Evolutionary conservation across 2,888 invertebrate genomes (phyloP).

Genomic region (Enchytraeus crypticus): DNA sequence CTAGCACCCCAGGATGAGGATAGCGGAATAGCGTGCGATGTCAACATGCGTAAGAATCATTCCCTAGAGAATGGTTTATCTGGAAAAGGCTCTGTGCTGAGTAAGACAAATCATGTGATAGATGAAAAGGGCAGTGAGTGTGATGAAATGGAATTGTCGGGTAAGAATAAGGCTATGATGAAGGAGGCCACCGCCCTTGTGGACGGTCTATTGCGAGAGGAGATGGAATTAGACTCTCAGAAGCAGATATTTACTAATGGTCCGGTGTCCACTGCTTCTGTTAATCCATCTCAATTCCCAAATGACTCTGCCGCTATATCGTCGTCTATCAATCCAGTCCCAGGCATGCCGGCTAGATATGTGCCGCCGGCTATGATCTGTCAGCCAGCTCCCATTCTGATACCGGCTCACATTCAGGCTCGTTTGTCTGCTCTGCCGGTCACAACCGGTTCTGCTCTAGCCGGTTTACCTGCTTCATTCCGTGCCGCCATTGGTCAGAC

Average conservation of each 20-base stretch:
- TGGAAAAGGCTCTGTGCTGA: neutral
- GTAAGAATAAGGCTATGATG: neutral
- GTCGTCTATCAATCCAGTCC: neutral
- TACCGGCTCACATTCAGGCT: conserved; percentile 10
- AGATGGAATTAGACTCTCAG: neutral
- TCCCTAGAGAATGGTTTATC: neutral
- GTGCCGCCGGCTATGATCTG: neutral
- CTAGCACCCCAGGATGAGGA: neutral
- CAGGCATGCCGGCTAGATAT: neutral
- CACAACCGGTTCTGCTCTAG: neutral
- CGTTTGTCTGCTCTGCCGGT: conserved; percentile 1
- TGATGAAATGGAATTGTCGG: neutral
- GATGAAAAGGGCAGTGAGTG: neutral
- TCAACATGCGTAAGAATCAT: neutral
- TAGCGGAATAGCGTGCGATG: neutral
- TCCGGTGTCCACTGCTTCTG: neutral
- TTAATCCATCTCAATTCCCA: neutral
- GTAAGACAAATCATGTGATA: no score
- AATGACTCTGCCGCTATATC: neutral
- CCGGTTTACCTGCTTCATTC: no score
- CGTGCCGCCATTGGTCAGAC: no score
- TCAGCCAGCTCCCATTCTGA: conserved; percentile 12
- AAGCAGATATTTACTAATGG: no score
- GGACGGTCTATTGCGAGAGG: neutral
- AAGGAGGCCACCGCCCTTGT: neutral